Evolutionary conservation across 2,888 invertebrate genomes (phyloP).

Genomic region (Argyresthia goedartella): DNA sequence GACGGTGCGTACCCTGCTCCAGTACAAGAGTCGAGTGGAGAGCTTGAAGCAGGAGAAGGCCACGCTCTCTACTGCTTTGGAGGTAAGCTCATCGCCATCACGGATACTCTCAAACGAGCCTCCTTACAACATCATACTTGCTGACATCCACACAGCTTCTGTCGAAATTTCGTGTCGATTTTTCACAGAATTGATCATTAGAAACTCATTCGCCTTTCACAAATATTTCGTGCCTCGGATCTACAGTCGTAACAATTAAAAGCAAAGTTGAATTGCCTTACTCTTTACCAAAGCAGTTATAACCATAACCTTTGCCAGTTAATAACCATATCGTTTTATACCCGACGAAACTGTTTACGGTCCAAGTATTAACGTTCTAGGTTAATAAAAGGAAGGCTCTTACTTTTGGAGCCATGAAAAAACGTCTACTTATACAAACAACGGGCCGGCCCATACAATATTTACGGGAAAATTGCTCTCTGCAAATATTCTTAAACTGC

Average conservation of each 20-base stretch:
- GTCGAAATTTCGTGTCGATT: no score
- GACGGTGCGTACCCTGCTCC: constrained; percentile 79
- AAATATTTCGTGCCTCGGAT: no score
- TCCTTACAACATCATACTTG: no score
- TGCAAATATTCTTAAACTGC: constrained; percentile 35
- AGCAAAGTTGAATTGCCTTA: no score
- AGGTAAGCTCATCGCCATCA: constrained; percentile 55
- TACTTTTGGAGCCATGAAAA: constrained; percentile 13
- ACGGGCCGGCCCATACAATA: constrained; percentile 16
- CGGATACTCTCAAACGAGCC: no score
- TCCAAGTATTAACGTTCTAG: constrained; percentile 3
- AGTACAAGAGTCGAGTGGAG: constrained; percentile 80
- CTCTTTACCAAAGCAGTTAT: no score
- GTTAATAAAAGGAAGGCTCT: constrained; percentile 8
- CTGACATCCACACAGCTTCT: no score
- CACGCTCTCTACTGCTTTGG: constrained; percentile 77
- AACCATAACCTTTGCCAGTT: no score
- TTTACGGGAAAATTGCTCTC: constrained; percentile 35
- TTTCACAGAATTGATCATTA: no score
- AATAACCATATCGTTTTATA: no score
- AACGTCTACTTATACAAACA: not conserved
- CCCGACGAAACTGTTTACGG: constrained; percentile 2
- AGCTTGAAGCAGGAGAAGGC: constrained; percentile 82
- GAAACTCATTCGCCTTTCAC: no score
- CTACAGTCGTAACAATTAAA: no score